Base-by-base conservation (phyloP, 2,113 vertebrate species). In the Motacilla alba region DNA sequence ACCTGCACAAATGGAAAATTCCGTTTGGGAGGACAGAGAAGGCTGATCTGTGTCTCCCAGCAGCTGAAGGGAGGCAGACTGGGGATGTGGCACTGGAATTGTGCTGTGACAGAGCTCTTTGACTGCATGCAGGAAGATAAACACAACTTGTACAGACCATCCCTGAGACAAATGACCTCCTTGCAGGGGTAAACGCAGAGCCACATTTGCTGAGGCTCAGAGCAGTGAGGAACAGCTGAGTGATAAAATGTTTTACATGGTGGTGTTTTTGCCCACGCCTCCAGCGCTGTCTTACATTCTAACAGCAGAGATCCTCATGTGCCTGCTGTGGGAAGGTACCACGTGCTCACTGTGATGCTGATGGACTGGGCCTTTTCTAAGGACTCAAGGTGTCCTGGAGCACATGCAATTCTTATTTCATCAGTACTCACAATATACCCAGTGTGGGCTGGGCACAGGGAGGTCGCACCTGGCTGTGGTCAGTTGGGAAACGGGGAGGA, bases 121-220 rank as follows among this genome's bases (percentile, higher is more conserved):
- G 7, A 27, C 1, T 10, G 55, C n/a, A 15, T 10, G 5, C 31
- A 58, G 39, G 28, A 47, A 66, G 24, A 46, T 21, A 56, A 9
- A 19, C n/a, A 60, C 5, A n/a, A 31, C 19, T 28, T 0, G 0
- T 53, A 49, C 30, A 68, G 70, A 35, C 37, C 23, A 19, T 15
- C 19, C 33, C 37, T 66, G 43, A 73, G 55, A 52, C 5, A 60
- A 35, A 26, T 4, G 0, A 50, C 15, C 27, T 68, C 46, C 74
- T 23, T 63, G 33, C 60, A 67, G 30, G 21, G 19, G 18, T 30
- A 43, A 74, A 16, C 10, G 47, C 35, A 55, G 67, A 43, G 17
- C 31, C 4, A 0, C 0, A 0, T 53, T 78, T 26, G 37, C 31
- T 58, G 77, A 43, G 31, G 35, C 39, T 83, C 24, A 9, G 3